A percentile compares a stretch with the other conserved stretches of the same genome.
These are phyloP conservation scores for Strongylocentrotus purpuratus DNA, from an alignment of 35 echinoderm and acorn worm species.

Conservation along the genomic window DNA sequence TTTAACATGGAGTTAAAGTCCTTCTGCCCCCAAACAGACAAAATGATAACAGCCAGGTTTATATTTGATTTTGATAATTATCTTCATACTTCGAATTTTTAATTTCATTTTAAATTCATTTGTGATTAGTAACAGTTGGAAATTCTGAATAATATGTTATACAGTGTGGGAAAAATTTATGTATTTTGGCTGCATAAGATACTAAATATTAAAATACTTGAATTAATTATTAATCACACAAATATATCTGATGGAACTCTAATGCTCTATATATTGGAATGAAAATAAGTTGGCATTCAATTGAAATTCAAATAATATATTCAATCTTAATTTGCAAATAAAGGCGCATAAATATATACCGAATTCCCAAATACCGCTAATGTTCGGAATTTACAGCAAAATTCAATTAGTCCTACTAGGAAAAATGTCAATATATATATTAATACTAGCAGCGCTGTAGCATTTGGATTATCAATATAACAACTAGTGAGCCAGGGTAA, in stretches of 20 bases:
- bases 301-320: conserved; percentile 18
- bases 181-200: not conserved
- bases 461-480: not conserved
- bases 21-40: not conserved
- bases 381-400: conserved; percentile 4
- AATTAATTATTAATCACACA: conserved; percentile 10
- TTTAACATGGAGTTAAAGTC: no score
- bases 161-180: not conserved
- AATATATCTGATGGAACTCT: not conserved
- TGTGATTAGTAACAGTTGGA: not conserved
- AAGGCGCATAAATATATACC: conserved; percentile 5
- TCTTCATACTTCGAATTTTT: not conserved
- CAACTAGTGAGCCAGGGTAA: not conserved
- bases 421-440: conserved; percentile 20
- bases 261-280: conserved; percentile 19
- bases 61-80: not conserved
- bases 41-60: not conserved
- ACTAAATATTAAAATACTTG: not conserved
- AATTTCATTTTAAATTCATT: not conserved
- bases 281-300: conserved; percentile 10
- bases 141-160: not conserved
- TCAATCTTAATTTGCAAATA: conserved; percentile 19
- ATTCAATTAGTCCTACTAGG: conserved; percentile 3
- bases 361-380: conserved; percentile 16
- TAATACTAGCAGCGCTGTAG: conserved; percentile 9